Percentiles rank a stretch among this genome's conserved stretches.
phyloP scores from a whole-genome alignment of 2,888 invertebrate genomes.

The Anaspis maculata region DNA sequence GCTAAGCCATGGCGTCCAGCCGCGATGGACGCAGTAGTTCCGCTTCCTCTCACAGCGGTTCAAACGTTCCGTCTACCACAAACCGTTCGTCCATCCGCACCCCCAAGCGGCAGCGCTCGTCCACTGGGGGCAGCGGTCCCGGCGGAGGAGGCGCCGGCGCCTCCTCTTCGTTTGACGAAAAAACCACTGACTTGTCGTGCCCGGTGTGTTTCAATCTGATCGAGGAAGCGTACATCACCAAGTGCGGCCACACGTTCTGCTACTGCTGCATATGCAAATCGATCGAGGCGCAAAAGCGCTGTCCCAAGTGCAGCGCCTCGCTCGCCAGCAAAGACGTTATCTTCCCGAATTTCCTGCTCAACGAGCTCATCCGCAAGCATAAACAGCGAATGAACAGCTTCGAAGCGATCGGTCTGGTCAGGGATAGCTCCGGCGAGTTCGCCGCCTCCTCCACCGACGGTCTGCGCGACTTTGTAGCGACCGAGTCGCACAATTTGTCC shows the following conservation, averaged over 20 bases:
- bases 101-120: conserved; percentile 44
- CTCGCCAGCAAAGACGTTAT: conserved; percentile 63
- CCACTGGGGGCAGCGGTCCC: conserved; percentile 51
- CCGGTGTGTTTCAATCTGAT: conserved; percentile 86
- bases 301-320: conserved; percentile 75
- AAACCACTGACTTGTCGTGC: conserved; percentile 60
- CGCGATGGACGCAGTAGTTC: conserved; percentile 43
- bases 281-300: conserved; percentile 58
- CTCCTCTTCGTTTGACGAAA: conserved; percentile 48
- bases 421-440: conserved; percentile 40
- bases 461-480: conserved; percentile 55
- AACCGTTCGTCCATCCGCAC: conserved; percentile 42
- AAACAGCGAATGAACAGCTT: conserved; percentile 47
- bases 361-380: conserved; percentile 71
- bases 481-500: conserved; percentile 62
- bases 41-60: conserved; percentile 40
- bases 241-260: conserved; percentile 91
- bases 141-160: too few species aligned
- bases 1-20: conserved; percentile 32
- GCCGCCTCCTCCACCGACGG: conserved; percentile 43
- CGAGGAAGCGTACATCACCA: conserved; percentile 82
- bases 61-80: conserved; percentile 32
- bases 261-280: conserved; percentile 67
- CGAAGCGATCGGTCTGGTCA: conserved; percentile 38
- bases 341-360: conserved; percentile 79